Evolutionary conservation across 2,888 invertebrate genomes (phyloP).

Genomic region (Heliconius ethilla): DNA sequence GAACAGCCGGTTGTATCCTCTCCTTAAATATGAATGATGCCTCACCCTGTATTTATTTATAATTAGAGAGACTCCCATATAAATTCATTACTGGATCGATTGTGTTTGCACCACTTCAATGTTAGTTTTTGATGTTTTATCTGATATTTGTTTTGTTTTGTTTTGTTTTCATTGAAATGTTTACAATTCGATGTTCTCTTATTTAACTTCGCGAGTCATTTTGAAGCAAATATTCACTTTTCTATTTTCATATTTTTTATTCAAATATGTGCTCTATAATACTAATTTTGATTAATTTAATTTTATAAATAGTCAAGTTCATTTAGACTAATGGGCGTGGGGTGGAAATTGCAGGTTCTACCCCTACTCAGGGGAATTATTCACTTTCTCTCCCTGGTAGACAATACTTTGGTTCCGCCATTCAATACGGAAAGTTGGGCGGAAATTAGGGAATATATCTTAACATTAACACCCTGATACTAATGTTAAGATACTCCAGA

Average conservation of each 20-base stretch:
- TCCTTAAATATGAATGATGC: constrained; percentile 65
- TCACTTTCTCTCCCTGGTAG: too few relatives aligned
- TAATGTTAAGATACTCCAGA: too few relatives aligned
- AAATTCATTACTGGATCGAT: constrained; percentile 55
- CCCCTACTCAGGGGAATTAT: too few relatives aligned
- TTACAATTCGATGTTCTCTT: constrained; percentile 38
- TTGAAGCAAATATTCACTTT: constrained; percentile 9
- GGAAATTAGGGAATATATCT: too few relatives aligned
- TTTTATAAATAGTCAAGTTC: too few relatives aligned
- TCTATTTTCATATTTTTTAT: neutral
- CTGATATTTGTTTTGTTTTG: constrained; percentile 40
- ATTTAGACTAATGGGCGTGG: too few relatives aligned
- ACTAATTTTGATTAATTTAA: too few relatives aligned
- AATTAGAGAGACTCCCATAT: constrained; percentile 38
- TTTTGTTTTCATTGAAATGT: constrained; percentile 38
- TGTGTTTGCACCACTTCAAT: constrained; percentile 48
- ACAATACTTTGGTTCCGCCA: too few relatives aligned
- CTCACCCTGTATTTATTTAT: constrained; percentile 43
- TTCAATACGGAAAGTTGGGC: too few relatives aligned
- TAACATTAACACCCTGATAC: too few relatives aligned
- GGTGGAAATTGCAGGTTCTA: too few relatives aligned
- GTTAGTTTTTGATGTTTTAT: constrained; percentile 51
- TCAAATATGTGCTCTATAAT: too few relatives aligned
- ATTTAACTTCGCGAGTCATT: constrained; percentile 31
- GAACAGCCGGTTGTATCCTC: constrained; percentile 61